Evolutionary conservation across 2,113 vertebrate species (phyloP), one percentile per base, ranked within the genome.

Genomic region (Passerina amoena): DNA sequence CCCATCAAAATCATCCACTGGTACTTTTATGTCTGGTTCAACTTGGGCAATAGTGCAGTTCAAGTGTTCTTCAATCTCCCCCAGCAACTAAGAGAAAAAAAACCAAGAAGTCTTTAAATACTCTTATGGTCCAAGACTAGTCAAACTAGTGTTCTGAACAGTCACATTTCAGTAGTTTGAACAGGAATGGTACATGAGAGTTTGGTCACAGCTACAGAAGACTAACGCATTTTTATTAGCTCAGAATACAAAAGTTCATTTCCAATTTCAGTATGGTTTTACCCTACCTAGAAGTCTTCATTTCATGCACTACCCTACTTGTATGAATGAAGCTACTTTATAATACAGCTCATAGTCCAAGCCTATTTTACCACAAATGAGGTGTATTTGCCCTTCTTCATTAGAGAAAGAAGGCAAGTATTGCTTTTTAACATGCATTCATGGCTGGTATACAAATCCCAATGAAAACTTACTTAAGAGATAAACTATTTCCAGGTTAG

Each of bases 11-110:
- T 99, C 99, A 94, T 99, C 99, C 81, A 99, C 63, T 1, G 99
- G 99, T 8, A 99, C 98, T 97, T 99, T 99, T 88, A 99, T 98
- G 94, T 99, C 99, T 7, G 98, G 97, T 95, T 99, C 99, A 90
- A 99, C 99, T 94, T 99, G 99, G 48, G 99, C 98, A 96, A 99
- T 99, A 96, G 99, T 99, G 96, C 99, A 99, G 86, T 99, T 99
- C 80, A 99, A 97, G 89, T 99, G 99, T 15, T 99, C 99, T 97
- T 99, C 99, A 20, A 99, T 98, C 17, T 99, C 99, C 3, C 99
- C 99, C 28, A 99, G 96, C 61, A 99, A 97, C 99, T 99, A 83
- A 25, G 18, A 48, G 40, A 53, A 33, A 33, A 90, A 54, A 18
- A 4, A 1, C 9, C 42, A 40, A 28, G 9, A 59, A 42, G 23